phyloP scores from a whole-genome alignment of 2,797 vertebrate genomes.

The Syncerus caffer region DNA sequence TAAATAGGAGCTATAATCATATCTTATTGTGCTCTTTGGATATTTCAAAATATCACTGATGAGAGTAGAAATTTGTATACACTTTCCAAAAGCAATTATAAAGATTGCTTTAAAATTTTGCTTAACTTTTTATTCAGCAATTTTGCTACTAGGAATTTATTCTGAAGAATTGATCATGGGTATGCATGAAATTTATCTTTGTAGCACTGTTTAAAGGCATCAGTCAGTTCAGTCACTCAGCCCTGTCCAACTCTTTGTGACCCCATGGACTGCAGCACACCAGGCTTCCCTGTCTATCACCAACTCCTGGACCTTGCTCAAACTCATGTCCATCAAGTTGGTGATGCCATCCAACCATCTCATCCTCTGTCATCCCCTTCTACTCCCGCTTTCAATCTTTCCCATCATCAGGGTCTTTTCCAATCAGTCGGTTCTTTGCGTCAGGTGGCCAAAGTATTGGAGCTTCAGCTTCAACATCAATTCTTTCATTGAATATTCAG shows the following conservation, averaged over 20 bases:
- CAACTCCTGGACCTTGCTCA: neutral
- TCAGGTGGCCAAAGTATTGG: neutral
- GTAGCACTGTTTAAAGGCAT: neutral
- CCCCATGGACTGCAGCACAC: neutral
- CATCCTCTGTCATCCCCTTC: neutral
- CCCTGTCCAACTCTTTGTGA: neutral
- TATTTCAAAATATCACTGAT: neutral
- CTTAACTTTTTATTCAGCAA: neutral
- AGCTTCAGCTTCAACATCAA: neutral
- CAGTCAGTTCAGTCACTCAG: neutral
- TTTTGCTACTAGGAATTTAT: constrained; percentile 2
- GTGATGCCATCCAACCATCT: neutral
- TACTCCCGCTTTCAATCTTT: neutral
- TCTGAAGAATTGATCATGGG: neutral
- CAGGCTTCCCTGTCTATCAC: neutral
- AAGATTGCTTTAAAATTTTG: neutral
- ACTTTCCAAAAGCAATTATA: neutral
- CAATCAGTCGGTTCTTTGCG: fast-evolving
- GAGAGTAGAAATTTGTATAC: neutral
- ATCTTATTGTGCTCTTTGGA: neutral
- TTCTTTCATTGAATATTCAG: neutral
- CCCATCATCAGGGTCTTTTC: neutral
- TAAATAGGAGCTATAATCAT: neutral
- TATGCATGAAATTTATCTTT: neutral
- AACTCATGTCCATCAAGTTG: neutral